Conservation (phyloP, 2,113 vertebrate species). For the Gobio gobio region DNA sequence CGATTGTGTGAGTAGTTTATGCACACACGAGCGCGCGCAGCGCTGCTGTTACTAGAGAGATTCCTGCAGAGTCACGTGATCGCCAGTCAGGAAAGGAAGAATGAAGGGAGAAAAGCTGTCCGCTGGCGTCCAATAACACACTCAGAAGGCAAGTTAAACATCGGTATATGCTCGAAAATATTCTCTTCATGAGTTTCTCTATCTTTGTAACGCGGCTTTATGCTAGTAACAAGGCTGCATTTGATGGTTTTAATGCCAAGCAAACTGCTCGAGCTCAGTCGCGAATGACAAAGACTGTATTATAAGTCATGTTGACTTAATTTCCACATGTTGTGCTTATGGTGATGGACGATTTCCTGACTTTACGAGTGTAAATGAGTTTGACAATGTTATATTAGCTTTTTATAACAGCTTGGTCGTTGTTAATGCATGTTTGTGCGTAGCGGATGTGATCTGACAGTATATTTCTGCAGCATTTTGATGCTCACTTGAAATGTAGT, state of each 20-base stretch:
- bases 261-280: neutral
- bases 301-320: neutral
- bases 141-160: neutral
- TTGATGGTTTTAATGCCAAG: neutral
- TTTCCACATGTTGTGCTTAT: neutral
- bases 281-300: conserved; percentile 14
- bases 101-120: neutral
- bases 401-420: neutral
- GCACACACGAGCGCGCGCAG: neutral
- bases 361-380: neutral
- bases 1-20: neutral
- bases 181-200: neutral
- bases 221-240: too few species aligned
- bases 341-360: too few species aligned
- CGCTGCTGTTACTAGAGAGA: neutral
- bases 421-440: neutral
- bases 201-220: neutral
- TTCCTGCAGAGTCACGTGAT: conserved; percentile 21
- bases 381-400: neutral
- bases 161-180: neutral
- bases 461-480: neutral
- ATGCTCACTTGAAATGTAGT: neutral
- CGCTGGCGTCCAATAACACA: conserved; percentile 1
- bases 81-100: conserved; percentile 16
- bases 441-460: neutral